Evolutionary conservation across 1,140 invertebrate species (phyloP), one percentile per base, ranked within the genome.

Genomic region (Hestina assimilis): DNA sequence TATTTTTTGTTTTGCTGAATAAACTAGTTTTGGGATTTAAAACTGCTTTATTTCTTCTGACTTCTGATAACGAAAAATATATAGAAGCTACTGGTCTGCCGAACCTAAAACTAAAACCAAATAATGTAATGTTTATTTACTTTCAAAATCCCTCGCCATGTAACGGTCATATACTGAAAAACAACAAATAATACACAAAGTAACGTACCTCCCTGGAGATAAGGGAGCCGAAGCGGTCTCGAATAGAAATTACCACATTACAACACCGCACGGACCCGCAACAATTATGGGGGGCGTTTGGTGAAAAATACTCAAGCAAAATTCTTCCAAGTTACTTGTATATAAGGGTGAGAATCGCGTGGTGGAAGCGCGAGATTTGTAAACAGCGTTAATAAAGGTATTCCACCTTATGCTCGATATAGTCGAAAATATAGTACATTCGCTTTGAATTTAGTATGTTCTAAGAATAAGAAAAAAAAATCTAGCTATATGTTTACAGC

Each of bases 131-230:
- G 46, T 57, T 57, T 57, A 57, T 40, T 57, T 50, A 57, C 46
- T 51, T 51, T 47, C 23, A 45, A 51, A 59, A 59, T 59, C 56
- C 31, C 56, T 38, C 15, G 26, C 38, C 56, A 41, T 42, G 54
- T 48, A 48, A 11, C 54, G 54, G 45, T 50, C 56, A 58, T 59
- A 28, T 45, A 59, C 12, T 59, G 56, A 48, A 40, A 59, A 52
- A 52, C 56, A 59, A 59, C 56, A 51, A 59, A 51, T 59, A 51
- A 59, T 59, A 48, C 21, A 51, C 56, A 51, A 59, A 59, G 56
- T 59, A 33, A 59, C 56, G 45, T 51, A 31, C 21, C 35, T 35
- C 56, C 56, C 56, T 20, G 21, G 56, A 59, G 47, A 51, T 48
- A 28, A 45, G 28, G 47, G 23, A 48, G 47, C 12, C 31, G 35